Conservation (phyloP, 2,113 vertebrate genomes). For the Polypterus senegalus region DNA sequence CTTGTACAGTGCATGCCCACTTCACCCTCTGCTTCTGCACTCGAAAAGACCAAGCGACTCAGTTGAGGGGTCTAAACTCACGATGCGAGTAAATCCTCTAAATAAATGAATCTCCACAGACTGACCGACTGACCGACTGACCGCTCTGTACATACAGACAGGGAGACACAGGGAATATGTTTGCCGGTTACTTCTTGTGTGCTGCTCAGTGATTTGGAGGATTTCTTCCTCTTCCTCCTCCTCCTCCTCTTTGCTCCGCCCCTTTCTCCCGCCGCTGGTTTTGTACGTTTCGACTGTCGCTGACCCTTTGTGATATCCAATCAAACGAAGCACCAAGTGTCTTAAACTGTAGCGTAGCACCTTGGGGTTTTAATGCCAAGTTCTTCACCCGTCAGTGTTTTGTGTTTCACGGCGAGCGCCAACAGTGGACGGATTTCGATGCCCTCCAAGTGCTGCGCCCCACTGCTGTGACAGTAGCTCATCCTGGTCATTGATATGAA, state of each 20-base stretch:
- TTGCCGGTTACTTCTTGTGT: too few species aligned
- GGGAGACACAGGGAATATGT: too few species aligned
- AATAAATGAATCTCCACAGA: too few species aligned
- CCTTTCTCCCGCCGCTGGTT: conserved; percentile 23
- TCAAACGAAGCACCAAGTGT: conserved; percentile 75
- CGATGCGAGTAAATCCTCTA: too few species aligned
- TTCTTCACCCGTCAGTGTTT: conserved; percentile 65
- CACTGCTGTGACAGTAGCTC: conserved; percentile 70
- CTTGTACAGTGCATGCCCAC: conserved; percentile 33
- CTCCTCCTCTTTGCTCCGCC: too few species aligned
- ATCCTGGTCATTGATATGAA: conserved; percentile 67
- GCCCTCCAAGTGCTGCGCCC: conserved; percentile 51
- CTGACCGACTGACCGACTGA: too few species aligned
- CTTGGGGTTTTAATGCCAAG: conserved; percentile 77
- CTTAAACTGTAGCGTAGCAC: conserved; percentile 75
- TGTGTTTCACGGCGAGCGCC: conserved; percentile 47
- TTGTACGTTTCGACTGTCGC: conserved; percentile 68
- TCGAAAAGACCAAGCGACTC: conserved; percentile 15
- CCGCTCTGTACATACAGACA: too few species aligned
- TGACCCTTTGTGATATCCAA: conserved; percentile 64
- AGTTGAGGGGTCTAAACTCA: conserved; percentile 6
- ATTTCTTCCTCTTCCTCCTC: too few species aligned
- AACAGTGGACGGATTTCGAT: too few species aligned
- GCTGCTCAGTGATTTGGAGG: too few species aligned
- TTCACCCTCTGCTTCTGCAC: conserved; percentile 15